Base-by-base conservation (phyloP, 2,113 vertebrate species). In the Tachuris rubrigastra region DNA sequence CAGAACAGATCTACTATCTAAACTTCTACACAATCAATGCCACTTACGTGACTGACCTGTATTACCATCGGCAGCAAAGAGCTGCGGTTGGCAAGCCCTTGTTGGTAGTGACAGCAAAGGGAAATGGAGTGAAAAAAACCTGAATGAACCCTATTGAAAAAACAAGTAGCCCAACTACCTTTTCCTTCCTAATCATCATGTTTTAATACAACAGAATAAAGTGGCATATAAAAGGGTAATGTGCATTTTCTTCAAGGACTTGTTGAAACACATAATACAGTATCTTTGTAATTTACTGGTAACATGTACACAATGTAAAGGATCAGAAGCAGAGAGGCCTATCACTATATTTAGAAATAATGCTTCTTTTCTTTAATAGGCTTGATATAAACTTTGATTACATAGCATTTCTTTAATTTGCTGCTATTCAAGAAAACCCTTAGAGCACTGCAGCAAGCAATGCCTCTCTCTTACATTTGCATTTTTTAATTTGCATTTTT, bases 401-500 rank as follows among this genome's bases (percentile, higher is more conserved):
- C 97, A 97, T 96, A 96, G 97, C 96, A 97, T 98, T 98, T 98
- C 97, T 98, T 98, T 97, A 97, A 98, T 98, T 98, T 98, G 97
- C 95, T 97, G 95, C 97, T 98, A 97, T 98, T 98, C 97, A 98
- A 97, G 97, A 98, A 98, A 98, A 96, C 95, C 96, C 97, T 97
- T 69, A 91, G 97, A 98, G 97, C 97, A 96, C 96, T 96, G 89
- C 85, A 97, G 93, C 28, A 59, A 97, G 95, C 94, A 95, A 94
- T 97, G 97, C 95, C 91, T 96, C 59, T 93, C 75, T 97, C 97
- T 97, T 94, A 72, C 92, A 98, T 98, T 98, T 98, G 96, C 97
- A 98, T 98, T 98, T 97, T 97, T 97, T 95, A 95, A 98, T 98
- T 98, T 98, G 97, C 97, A 98, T 98, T 97, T 98, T 98, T 98